Conservation (phyloP, 2,888 invertebrate species). For the Tipula helvola region DNA sequence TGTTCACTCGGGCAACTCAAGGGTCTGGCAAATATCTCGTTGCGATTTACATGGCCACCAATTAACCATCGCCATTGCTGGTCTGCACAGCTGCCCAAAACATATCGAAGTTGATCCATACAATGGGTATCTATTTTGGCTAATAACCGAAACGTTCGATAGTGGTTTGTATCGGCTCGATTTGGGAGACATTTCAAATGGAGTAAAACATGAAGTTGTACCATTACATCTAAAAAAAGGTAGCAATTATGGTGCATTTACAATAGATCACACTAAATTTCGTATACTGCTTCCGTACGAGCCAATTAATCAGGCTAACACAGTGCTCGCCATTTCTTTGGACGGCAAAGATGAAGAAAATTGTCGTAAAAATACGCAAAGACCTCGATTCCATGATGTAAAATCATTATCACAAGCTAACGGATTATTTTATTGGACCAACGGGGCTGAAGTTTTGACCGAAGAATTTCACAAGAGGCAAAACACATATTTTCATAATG, state of each 20-base stretch:
- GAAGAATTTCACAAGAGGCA: constrained; percentile 64
- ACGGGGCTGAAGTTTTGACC: constrained; percentile 58
- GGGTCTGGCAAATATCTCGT: constrained; percentile 60
- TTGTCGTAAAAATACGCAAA: constrained; percentile 60
- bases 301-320: constrained; percentile 42
- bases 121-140: constrained; percentile 84
- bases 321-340: constrained; percentile 65
- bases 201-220: constrained; percentile 53
- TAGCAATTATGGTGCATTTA: constrained; percentile 62
- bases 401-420: constrained; percentile 63
- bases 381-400: constrained; percentile 60
- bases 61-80: constrained; percentile 55
- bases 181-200: constrained; percentile 61
- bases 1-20: constrained; percentile 20
- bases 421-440: constrained; percentile 77
- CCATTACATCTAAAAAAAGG: constrained; percentile 53
- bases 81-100: constrained; percentile 54
- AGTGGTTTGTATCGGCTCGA: constrained; percentile 66
- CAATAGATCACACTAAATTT: constrained; percentile 71
- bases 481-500: constrained; percentile 65
- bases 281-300: constrained; percentile 64
- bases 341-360: constrained; percentile 62
- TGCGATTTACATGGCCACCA: constrained; percentile 63
- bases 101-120: constrained; percentile 85
- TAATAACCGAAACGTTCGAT: constrained; percentile 40